A percentile compares a stretch with the other conserved stretches of the same genome.
Evolutionary conservation across 2,888 invertebrate species (phyloP).

Genomic region (Isotomurus palustris): DNA sequence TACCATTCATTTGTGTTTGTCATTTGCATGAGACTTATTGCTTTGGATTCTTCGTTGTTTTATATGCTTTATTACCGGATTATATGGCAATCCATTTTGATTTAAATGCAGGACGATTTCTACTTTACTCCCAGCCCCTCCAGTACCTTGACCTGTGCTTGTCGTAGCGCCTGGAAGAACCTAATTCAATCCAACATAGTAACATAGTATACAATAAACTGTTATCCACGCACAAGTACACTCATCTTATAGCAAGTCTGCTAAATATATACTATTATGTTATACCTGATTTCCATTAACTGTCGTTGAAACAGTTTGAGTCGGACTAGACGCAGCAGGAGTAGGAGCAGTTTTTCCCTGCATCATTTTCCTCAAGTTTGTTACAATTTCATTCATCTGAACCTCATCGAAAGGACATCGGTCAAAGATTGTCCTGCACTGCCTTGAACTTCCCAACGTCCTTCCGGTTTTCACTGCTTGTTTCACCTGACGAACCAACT

Average conservation of each 20-base stretch:
- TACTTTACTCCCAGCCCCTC: constrained; percentile 24
- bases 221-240: too few relatives aligned
- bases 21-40: too few relatives aligned
- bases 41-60: too few relatives aligned
- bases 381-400: constrained; percentile 23
- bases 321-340: background rate
- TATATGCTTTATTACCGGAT: too few relatives aligned
- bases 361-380: constrained; percentile 24
- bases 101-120: constrained; percentile 34
- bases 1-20: too few relatives aligned
- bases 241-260: too few relatives aligned
- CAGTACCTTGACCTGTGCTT: background rate
- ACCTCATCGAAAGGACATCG: constrained; percentile 24
- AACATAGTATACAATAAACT: too few relatives aligned
- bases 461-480: constrained; percentile 14
- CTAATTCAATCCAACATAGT: constrained; percentile 7
- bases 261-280: too few relatives aligned
- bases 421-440: constrained; percentile 28
- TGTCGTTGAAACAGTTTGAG: too few relatives aligned
- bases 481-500: background rate
- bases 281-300: too few relatives aligned
- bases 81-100: constrained; percentile 25
- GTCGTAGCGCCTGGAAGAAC: constrained; percentile 10
- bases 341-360: constrained; percentile 13
- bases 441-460: constrained; percentile 16